Evolutionary conservation across 30 jellyfish, hydroid and myxozoan species (phyloP), one percentile per base, ranked within the genome.

Genomic region (Clytia hemisphaerica): DNA sequence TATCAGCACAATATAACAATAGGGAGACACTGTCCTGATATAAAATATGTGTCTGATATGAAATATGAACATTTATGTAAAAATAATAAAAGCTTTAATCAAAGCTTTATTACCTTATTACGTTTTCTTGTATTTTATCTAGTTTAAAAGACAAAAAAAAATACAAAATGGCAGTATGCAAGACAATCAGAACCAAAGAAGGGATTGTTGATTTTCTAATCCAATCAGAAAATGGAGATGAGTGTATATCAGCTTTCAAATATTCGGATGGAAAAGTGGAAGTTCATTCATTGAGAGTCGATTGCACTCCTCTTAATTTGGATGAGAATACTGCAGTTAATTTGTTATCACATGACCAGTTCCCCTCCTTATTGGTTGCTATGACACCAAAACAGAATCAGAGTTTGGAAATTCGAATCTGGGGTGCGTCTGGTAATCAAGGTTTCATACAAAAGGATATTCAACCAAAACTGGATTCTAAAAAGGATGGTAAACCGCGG

Each of bases 371-470:
- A 18, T 33, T 85, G 58, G 54, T 79, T 3, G 93, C 90, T 1
- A 83, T 67, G 24, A 85, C 95, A 6, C 79, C 84, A 46, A 48
- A 36, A 35, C 19, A 15, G 26, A 31, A 42, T 40, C 28, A 64
- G 1, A 73, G 59, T 33, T 45, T 71, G 5, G 74, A 49, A 1
- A 60, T 85, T 19, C 76, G 78, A 4, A 19, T 63, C 26, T 85
- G 95, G 95, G 95, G 78, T 65, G 42, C 67, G 2, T 46, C 75
- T 2, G 78, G 83, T 58, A 37, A 70, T 30, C 63, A 59, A 29
- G 93, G 95, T 3, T 85, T 85, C 44, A 73, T 76, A 6, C 93
- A 93, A 14, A 85, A 62, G 71, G 95, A 85, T 32, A 71, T 85
- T 32, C 95, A 76, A 31, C 29, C 72, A 7, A 37, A 61, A 37